Base-by-base conservation (phyloP, 2,113 vertebrate species). In the Bambusicola thoracicus region DNA sequence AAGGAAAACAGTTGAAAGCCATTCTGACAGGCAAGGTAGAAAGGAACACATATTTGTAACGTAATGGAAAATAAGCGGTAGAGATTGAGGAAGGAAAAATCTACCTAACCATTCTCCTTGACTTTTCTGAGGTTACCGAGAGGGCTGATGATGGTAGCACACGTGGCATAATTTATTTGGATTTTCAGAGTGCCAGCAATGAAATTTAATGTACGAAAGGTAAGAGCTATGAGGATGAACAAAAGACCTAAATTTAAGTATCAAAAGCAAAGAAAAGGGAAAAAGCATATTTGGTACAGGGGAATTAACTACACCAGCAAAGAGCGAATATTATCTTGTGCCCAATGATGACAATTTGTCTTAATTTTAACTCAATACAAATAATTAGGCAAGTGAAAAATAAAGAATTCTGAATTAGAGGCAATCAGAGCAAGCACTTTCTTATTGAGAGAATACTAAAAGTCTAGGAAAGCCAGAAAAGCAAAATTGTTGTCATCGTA, bases 1-100 rank as follows among this genome's bases (percentile, higher is more conserved):
- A 79, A 55, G 82, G 85, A 78, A 95, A 95, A 91, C 27, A 80
- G 78, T 29, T 78, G 85, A 97, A 87, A 94, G 70, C 68, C 36
- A 61, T 30, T 48, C 75, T 90, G 89, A 95, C 89, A 94, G 67
- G 84, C 72, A 65, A 66, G 82, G 29, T 48, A 88, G 77, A 92
- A 88, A 89, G 48, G 76, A 91, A 72, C 17, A 56, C 3, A 0
- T 61, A 89, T 53, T 51, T 85, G 87, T 94, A 85, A 96, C n/a
- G 2, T 61, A 94, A 94, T 24, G 87, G 92, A 87, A 94, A 93
- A 91, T 63, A 92, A 86, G n/a, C 8, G 13, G 56, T 20, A 69
- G 41, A 83, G 76, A 84, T 95, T 62, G 86, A 70, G 43, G 76
- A 59, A 76, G 68, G 29, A 29, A 43, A 79, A 70, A 72, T 15